Conservation (phyloP, 1,140 invertebrate species). For the Aphelenchoides besseyi region DNA sequence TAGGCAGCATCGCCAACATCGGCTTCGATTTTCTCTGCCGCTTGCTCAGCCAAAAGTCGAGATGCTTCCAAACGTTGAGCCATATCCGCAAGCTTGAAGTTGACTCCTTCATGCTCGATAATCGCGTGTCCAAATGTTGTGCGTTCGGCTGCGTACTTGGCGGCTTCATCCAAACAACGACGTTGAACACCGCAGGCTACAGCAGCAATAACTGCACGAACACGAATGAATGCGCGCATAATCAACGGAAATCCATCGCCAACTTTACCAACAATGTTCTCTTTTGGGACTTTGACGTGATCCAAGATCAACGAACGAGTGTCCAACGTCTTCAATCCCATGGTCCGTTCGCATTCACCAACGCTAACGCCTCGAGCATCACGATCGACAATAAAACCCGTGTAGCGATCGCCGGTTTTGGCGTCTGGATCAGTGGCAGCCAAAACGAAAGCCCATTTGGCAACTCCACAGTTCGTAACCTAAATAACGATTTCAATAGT, state of each 20-base stretch:
- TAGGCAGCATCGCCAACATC: slow-evolving; percentile 80
- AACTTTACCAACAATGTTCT: slow-evolving; percentile 48
- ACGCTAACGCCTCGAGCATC: slow-evolving; percentile 79
- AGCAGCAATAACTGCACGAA: slow-evolving; percentile 73
- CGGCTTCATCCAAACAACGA: slow-evolving; percentile 84
- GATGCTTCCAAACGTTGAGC: slow-evolving; percentile 79
- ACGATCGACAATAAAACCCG: slow-evolving; percentile 89
- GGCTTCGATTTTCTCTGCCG: slow-evolving; percentile 80
- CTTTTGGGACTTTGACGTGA: slow-evolving; percentile 80
- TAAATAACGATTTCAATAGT: too few species aligned
- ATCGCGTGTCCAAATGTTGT: slow-evolving; percentile 88
- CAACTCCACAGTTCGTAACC: slow-evolving; percentile 94
- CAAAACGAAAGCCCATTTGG: slow-evolving; percentile 94
- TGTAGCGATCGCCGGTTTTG: slow-evolving; percentile 83
- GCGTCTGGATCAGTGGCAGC: slow-evolving; percentile 83
- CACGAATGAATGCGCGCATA: slow-evolving; percentile 44
- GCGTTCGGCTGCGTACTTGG: slow-evolving; percentile 84
- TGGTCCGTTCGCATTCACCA: slow-evolving; percentile 78
- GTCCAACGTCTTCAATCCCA: slow-evolving; percentile 92
- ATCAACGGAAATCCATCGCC: slow-evolving; percentile 40
- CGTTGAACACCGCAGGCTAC: slow-evolving; percentile 82
- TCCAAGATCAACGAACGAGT: slow-evolving; percentile 93
- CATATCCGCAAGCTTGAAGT: slow-evolving; percentile 94
- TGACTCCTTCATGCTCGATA: slow-evolving; percentile 71
- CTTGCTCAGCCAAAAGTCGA: slow-evolving; percentile 76